Base-by-base conservation (phyloP, 2,888 invertebrate species). In the Spilarctia lutea region DNA sequence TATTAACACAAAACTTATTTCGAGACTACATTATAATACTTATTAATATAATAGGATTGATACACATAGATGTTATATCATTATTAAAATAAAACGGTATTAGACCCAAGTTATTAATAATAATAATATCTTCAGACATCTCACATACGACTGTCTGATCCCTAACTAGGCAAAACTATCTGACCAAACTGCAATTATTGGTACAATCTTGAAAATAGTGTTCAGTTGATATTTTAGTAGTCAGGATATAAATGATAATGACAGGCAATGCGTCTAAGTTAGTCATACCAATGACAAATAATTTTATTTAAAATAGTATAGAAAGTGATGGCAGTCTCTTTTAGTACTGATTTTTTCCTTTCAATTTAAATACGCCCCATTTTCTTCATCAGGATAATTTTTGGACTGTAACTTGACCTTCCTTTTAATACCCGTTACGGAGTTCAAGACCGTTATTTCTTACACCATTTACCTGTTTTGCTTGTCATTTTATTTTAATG, bases 221-320 rank as follows among this genome's bases (percentile, higher is more conserved):
- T 52, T 73, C 73, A 73, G 68, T 73, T 69, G 52, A 69, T 65
- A 65, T 73, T 16, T 20, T 16, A 73, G 48, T 39, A 65, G 65
- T 48, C 63, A 69, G 52, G 30, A 69, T 65, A 65, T 48, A 65
- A 20, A 30, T 35, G n/a, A 65, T 69, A 69, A 16, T 33, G 52
- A 73, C 52, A 73, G 35, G 30, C 73, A 52, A 69, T 73, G 33
- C 10, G 24, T 27, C 33, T 33, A 68, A 68, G 68, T 30, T 48
- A 68, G 33, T 48, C 33, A 48, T 68, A 33, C 33, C 68, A 68
- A 24, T 48, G 48, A 48, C 30, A 30, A 30, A 30, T 16, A 3
- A 30, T 30, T 18, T 1, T 2, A 56, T 10, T 8, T 24, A 56
- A n/a, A 11, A 11, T 11, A 10, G 10, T 24, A 11, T n/a, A n/a